Conservation (phyloP, 1,140 invertebrate species). For the Drosophila novamexicana region DNA sequence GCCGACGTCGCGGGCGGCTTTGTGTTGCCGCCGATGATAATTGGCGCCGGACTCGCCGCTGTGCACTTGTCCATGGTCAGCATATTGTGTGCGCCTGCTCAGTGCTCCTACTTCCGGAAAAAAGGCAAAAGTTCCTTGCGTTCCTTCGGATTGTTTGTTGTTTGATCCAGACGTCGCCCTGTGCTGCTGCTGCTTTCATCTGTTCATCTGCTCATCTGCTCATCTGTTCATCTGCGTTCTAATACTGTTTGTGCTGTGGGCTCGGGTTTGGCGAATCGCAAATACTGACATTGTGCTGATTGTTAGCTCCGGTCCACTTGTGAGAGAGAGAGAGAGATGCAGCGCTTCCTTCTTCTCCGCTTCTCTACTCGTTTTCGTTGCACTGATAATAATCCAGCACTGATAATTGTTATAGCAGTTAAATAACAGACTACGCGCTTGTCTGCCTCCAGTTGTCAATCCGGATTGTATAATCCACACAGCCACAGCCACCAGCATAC, state of each 20-base stretch:
- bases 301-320: slow-evolving; percentile 17
- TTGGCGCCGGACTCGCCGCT: slow-evolving; percentile 36
- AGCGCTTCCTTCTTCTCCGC: slow-evolving; percentile 1
- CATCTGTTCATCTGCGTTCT: slow-evolving; percentile 37
- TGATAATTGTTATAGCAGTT: slow-evolving; percentile 66
- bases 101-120: not conserved
- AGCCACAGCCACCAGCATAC: slow-evolving; percentile 16
- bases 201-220: not conserved
- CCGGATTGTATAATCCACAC: slow-evolving; percentile 61
- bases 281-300: slow-evolving; percentile 57
- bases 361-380: slow-evolving; percentile 7
- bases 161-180: slow-evolving; percentile 31
- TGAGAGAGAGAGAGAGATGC: slow-evolving; percentile 11
- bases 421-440: slow-evolving; percentile 40
- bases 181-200: slow-evolving; percentile 38
- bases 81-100: slow-evolving; percentile 32
- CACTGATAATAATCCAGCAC: slow-evolving; percentile 69
- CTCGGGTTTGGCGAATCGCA: slow-evolving; percentile 35
- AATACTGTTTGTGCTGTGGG: slow-evolving; percentile 47
- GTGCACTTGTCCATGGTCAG: slow-evolving; percentile 62
- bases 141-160: not conserved
- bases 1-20: not conserved
- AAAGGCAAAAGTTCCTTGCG: too few species aligned
- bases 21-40: slow-evolving; percentile 50
- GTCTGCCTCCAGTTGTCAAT: slow-evolving; percentile 27